Evolutionary conservation across 2,888 invertebrate genomes (phyloP).

Genomic region (Drosophila pullipes): DNA sequence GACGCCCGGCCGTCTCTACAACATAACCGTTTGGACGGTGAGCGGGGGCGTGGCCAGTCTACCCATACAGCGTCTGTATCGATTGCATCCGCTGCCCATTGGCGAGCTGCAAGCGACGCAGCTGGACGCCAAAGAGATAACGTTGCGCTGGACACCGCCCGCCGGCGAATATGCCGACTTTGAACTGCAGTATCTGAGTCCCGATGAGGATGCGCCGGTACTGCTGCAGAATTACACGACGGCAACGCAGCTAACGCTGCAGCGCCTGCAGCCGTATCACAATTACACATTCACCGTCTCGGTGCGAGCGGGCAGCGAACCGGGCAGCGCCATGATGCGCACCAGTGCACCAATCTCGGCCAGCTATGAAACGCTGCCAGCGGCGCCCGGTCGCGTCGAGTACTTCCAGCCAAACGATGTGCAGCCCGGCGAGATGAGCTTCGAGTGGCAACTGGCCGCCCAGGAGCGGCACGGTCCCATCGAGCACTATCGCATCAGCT

Average conservation of each 20-base stretch:
- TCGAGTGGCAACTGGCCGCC: slow-evolving; percentile 92
- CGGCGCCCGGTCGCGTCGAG: slow-evolving; percentile 92
- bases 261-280: slow-evolving; percentile 91
- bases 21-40: slow-evolving; percentile 97
- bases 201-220: slow-evolving; percentile 88
- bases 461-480: slow-evolving; percentile 94
- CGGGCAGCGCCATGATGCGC: slow-evolving; percentile 87
- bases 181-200: slow-evolving; percentile 93
- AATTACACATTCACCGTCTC: slow-evolving; percentile 96
- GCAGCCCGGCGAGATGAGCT: slow-evolving; percentile 92
- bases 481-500: slow-evolving; percentile 91
- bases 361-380: slow-evolving; percentile 92
- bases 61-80: slow-evolving; percentile 93
- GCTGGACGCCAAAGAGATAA: slow-evolving; percentile 91
- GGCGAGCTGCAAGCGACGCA: slow-evolving; percentile 91
- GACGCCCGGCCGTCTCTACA: slow-evolving; percentile 94
- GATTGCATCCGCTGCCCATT: slow-evolving; percentile 94
- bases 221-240: slow-evolving; percentile 90
- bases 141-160: slow-evolving; percentile 93
- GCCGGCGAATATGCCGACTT: slow-evolving; percentile 94
- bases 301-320: slow-evolving; percentile 90
- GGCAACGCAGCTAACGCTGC: slow-evolving; percentile 89
- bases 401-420: slow-evolving; percentile 92
- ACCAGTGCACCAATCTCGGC: slow-evolving; percentile 92
- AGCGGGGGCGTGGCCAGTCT: slow-evolving; percentile 93